These are phyloP conservation scores for Brienomyrus longianalis DNA, from an alignment of 2,113 vertebrate genomes.

Conservation along the genomic window DNA sequence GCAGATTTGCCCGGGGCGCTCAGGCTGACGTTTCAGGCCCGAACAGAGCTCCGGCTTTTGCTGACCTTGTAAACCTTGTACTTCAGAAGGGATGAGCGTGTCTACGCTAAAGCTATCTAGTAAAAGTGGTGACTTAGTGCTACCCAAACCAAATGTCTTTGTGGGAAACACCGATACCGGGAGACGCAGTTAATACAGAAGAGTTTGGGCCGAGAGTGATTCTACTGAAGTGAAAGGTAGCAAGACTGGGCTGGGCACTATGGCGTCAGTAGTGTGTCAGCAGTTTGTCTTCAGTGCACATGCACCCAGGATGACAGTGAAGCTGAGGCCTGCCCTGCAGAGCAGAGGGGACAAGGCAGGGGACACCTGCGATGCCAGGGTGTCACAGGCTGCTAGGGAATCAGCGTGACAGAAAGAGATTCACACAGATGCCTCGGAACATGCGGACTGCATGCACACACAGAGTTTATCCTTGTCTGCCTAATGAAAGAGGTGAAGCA, in stretches of 20 bases:
- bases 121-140: not conserved
- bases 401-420: not conserved
- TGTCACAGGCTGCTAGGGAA: not conserved
- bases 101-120: not conserved
- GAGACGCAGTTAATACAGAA: not conserved
- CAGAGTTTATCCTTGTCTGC: not conserved
- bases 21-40: not conserved
- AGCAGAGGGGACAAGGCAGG: not conserved
- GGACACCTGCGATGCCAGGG: not conserved
- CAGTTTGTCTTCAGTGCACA: not conserved
- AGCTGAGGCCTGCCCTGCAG: not conserved
- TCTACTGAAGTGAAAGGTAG: not conserved
- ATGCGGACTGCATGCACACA: not conserved
- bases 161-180: not conserved
- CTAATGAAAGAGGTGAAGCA: not conserved
- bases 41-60: not conserved
- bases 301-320: not conserved
- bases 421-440: not conserved
- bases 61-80: not conserved
- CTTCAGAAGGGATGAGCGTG: not conserved
- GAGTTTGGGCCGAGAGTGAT: not conserved
- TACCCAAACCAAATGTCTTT: not conserved
- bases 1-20: not conserved
- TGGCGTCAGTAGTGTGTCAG: not conserved
- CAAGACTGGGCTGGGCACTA: not conserved